Evolutionary conservation across 2,888 invertebrate genomes (phyloP).

Genomic region (Chymomyza procnemis): DNA sequence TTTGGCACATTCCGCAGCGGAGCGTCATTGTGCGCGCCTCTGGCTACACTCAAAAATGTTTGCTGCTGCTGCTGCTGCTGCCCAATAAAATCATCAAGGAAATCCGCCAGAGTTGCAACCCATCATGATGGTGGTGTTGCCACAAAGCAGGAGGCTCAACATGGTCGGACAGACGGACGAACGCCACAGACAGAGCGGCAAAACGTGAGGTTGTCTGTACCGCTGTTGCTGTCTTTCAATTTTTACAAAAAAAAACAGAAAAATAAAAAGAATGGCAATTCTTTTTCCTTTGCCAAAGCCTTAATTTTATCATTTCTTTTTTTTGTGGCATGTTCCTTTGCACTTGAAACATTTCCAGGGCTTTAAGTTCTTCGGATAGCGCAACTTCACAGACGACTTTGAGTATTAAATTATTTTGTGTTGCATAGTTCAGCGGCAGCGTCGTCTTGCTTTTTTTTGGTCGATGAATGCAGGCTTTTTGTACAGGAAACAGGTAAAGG

Average conservation of each 20-base stretch:
- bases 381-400: constrained; percentile 56
- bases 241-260: constrained; percentile 49
- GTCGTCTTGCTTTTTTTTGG: background rate
- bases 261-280: constrained; percentile 37
- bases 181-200: constrained; percentile 34
- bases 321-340: constrained; percentile 33
- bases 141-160: constrained; percentile 10
- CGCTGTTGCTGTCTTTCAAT: constrained; percentile 55
- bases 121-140: constrained; percentile 3
- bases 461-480: constrained; percentile 3
- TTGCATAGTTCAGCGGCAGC: constrained; percentile 38
- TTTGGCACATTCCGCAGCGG: constrained; percentile 68
- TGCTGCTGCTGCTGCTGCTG: constrained; percentile 62
- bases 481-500: background rate
- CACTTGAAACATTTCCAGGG: constrained; percentile 55
- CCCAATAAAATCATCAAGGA: constrained; percentile 73
- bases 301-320: background rate
- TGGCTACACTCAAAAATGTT: constrained; percentile 74
- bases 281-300: constrained; percentile 42
- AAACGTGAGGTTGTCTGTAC: constrained; percentile 17
- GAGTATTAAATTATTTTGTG: constrained; percentile 57
- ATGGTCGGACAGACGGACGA: constrained; percentile 34
- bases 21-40: constrained; percentile 42
- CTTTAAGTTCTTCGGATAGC: constrained; percentile 45
- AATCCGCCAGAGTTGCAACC: constrained; percentile 63